Evolutionary conservation across 2,888 invertebrate genomes (phyloP).

Genomic region (Globia sparganii): DNA sequence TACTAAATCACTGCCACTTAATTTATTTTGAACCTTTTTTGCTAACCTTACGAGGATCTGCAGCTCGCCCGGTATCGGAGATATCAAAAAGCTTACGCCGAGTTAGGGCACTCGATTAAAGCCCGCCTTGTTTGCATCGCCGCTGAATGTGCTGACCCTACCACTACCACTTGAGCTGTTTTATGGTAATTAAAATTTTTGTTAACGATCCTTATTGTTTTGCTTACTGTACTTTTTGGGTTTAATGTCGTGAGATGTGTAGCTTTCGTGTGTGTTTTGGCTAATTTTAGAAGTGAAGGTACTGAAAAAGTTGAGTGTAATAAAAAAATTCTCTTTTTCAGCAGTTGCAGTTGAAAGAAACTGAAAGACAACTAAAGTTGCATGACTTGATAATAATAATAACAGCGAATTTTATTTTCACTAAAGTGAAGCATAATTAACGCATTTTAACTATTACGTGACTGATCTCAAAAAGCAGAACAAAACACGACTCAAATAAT

Average conservation of each 20-base stretch:
- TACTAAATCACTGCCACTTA: neutral
- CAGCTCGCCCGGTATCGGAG: slow-evolving; percentile 77
- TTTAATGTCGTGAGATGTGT: slow-evolving; percentile 50
- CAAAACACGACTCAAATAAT: slow-evolving; percentile 72
- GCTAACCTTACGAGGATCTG: slow-evolving; percentile 70
- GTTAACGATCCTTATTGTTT: slow-evolving; percentile 72
- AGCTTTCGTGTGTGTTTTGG: slow-evolving; percentile 6
- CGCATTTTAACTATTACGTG: slow-evolving; percentile 8
- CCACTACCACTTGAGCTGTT: slow-evolving; percentile 75
- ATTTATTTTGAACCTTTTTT: slow-evolving; percentile 59
- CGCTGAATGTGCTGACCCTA: slow-evolving; percentile 81
- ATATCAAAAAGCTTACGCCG: slow-evolving; percentile 83
- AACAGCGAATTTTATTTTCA: neutral
- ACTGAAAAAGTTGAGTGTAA: neutral
- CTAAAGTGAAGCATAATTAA: too few species aligned
- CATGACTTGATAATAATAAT: too few species aligned
- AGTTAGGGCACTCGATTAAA: slow-evolving; percentile 82
- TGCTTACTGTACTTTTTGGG: slow-evolving; percentile 63
- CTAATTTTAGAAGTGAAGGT: neutral
- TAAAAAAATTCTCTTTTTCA: neutral
- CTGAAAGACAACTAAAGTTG: too few species aligned
- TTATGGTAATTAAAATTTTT: slow-evolving; percentile 85
- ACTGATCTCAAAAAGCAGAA: slow-evolving; percentile 43
- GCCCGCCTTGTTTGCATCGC: slow-evolving; percentile 79
- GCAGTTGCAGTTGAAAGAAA: neutral